Evolutionary conservation across 2,113 vertebrate genomes (phyloP).

Genomic region (Ibidorhyncha struthersii): DNA sequence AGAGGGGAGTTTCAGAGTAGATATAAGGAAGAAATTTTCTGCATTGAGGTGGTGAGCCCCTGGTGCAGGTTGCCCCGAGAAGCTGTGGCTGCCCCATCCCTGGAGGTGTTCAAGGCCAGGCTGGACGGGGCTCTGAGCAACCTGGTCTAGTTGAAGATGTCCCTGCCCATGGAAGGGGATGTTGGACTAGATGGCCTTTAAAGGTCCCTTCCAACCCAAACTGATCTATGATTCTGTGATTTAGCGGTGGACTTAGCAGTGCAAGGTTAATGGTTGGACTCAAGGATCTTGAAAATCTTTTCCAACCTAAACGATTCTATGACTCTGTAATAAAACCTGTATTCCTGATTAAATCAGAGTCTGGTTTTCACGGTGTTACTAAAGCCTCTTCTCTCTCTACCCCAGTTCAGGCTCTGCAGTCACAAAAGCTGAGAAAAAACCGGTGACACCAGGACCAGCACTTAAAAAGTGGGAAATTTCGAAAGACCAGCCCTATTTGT

Average conservation of each 20-base stretch:
- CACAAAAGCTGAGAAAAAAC: conserved; percentile 69
- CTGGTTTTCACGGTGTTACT: not conserved
- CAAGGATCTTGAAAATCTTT: not conserved
- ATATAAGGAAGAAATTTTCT: not conserved
- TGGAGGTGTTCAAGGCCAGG: not conserved
- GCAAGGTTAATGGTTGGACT: not conserved
- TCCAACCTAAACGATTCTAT: not conserved
- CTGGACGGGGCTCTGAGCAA: not conserved
- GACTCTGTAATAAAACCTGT: not conserved
- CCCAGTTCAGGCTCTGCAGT: conserved; percentile 69
- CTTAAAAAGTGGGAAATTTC: conserved; percentile 80
- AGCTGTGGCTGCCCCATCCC: not conserved
- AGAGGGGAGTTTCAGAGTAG: not conserved
- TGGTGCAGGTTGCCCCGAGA: not conserved
- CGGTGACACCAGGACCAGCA: conserved; percentile 78
- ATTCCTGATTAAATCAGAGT: not conserved
- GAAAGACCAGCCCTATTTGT: conserved; percentile 89
- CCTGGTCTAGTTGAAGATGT: not conserved
- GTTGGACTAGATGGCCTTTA: not conserved
- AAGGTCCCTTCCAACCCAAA: not conserved
- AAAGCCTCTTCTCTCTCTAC: not conserved
- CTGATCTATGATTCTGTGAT: not conserved
- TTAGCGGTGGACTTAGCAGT: not conserved
- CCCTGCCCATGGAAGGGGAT: not conserved
- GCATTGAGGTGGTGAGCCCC: not conserved